These are phyloP conservation scores for Ferrisia virgata DNA, from an alignment of 2,888 invertebrate species.

Conservation along the genomic window DNA sequence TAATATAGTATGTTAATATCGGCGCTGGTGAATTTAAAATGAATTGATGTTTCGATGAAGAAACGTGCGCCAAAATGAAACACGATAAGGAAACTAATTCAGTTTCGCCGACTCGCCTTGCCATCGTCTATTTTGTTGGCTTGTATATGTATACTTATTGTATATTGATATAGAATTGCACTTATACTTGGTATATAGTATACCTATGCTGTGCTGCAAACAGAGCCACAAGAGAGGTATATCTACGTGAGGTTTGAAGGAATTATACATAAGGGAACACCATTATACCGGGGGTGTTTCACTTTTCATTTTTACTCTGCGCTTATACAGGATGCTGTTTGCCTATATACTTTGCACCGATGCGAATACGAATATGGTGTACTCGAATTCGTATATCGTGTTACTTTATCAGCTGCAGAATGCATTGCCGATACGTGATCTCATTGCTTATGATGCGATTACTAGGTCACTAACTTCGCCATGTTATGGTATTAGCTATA, in stretches of 20 bases:
- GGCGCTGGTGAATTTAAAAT: slow-evolving; percentile 31
- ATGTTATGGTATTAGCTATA: background rate
- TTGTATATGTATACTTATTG: too few relatives aligned
- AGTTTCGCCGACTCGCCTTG: too few relatives aligned
- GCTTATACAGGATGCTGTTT: background rate
- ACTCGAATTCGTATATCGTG: background rate
- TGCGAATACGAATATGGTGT: background rate
- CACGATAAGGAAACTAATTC: slow-evolving; percentile 39
- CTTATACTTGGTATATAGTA: too few relatives aligned
- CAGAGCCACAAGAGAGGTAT: background rate
- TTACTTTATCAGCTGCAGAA: slow-evolving; percentile 31
- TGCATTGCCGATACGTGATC: slow-evolving; percentile 36
- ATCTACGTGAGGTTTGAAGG: slow-evolving; percentile 20
- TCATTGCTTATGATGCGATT: slow-evolving; percentile 28
- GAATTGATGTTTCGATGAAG: slow-evolving; percentile 32
- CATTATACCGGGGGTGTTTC: background rate
- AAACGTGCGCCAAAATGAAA: slow-evolving; percentile 35
- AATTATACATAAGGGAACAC: slow-evolving; percentile 26
- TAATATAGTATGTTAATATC: slow-evolving; percentile 23
- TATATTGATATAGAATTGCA: slow-evolving; percentile 26
- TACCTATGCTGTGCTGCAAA: too few relatives aligned
- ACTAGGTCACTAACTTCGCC: background rate
- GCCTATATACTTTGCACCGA: slow-evolving; percentile 13
- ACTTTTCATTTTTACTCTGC: slow-evolving; percentile 11
- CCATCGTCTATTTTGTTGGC: background rate